phyloP scores from a whole-genome alignment of 2,888 invertebrate genomes.

The Aleiodes alternator region DNA sequence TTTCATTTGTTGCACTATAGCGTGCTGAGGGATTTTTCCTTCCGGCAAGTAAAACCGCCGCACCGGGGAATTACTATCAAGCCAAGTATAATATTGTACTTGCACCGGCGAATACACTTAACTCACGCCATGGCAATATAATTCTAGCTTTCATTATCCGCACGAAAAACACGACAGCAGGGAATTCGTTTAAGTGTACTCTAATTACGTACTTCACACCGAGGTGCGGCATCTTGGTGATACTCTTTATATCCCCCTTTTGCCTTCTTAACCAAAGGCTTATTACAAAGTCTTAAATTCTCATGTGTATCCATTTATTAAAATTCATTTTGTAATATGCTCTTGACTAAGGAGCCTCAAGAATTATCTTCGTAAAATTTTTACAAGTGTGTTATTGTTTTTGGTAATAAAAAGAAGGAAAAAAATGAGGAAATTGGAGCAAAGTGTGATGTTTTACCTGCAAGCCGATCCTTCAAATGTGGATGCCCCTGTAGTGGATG shows the following conservation, averaged over 20 bases:
- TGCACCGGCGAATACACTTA: slow-evolving; percentile 59
- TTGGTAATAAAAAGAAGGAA: too few relatives aligned
- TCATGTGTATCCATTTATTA: background rate
- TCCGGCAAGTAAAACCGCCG: slow-evolving; percentile 38
- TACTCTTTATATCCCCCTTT: slow-evolving; percentile 33
- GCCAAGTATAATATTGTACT: slow-evolving; percentile 57
- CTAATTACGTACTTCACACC: slow-evolving; percentile 64
- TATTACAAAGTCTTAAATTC: background rate
- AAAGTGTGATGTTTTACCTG: slow-evolving; percentile 63
- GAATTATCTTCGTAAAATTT: background rate
- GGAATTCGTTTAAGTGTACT: slow-evolving; percentile 57
- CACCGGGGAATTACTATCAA: slow-evolving; percentile 58
- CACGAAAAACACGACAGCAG: slow-evolving; percentile 56
- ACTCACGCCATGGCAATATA: slow-evolving; percentile 61
- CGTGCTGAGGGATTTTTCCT: slow-evolving; percentile 33
- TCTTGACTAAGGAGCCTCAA: background rate
- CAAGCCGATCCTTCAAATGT: slow-evolving; percentile 72
- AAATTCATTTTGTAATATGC: background rate
- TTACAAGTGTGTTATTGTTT: background rate
- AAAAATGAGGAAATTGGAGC: too few relatives aligned
- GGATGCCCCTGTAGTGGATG: slow-evolving; percentile 73
- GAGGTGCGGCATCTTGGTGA: slow-evolving; percentile 39
- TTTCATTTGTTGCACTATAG: slow-evolving; percentile 25
- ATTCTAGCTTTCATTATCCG: slow-evolving; percentile 63
- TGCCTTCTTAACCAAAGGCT: background rate